Percentiles rank a stretch among this genome's conserved stretches.
These are phyloP conservation scores for Alloscopus bannaensis DNA, from an alignment of 2,888 invertebrate species.

Conservation along the genomic window DNA sequence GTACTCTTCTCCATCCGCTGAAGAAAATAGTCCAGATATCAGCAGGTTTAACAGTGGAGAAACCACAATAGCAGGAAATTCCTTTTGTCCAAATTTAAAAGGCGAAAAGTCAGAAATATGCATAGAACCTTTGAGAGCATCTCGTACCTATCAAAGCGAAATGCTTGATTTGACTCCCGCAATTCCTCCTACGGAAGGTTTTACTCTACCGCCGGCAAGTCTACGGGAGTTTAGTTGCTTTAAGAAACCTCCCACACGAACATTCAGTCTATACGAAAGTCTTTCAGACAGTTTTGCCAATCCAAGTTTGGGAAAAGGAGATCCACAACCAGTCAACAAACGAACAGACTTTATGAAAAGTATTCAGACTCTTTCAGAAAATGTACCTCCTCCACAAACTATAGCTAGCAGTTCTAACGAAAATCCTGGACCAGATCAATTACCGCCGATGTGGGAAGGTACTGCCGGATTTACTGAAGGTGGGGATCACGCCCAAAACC, in stretches of 20 bases:
- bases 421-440: too few relatives aligned
- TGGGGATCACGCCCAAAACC: too few relatives aligned
- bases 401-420: too few relatives aligned
- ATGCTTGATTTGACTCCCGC: slow-evolving; percentile 24
- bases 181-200: neutral
- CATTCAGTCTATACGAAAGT: slow-evolving; percentile 28
- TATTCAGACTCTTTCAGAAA: slow-evolving; percentile 40
- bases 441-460: too few relatives aligned
- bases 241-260: neutral
- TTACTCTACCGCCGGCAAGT: neutral
- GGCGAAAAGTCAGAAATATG: neutral
- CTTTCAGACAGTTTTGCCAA: slow-evolving; percentile 29
- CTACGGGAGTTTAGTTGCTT: neutral
- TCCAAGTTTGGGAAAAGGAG: neutral
- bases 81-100: slow-evolving; percentile 23
- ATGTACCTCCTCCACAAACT: slow-evolving; percentile 39
- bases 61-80: slow-evolving; percentile 10
- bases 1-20: neutral
- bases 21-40: neutral
- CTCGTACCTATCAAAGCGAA: too few relatives aligned
- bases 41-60: slow-evolving; percentile 28
- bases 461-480: too few relatives aligned
- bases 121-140: too few relatives aligned
- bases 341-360: slow-evolving; percentile 23
- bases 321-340: neutral